Conservation (phyloP, 2,113 vertebrate species). For the Ceyx melanurus region DNA sequence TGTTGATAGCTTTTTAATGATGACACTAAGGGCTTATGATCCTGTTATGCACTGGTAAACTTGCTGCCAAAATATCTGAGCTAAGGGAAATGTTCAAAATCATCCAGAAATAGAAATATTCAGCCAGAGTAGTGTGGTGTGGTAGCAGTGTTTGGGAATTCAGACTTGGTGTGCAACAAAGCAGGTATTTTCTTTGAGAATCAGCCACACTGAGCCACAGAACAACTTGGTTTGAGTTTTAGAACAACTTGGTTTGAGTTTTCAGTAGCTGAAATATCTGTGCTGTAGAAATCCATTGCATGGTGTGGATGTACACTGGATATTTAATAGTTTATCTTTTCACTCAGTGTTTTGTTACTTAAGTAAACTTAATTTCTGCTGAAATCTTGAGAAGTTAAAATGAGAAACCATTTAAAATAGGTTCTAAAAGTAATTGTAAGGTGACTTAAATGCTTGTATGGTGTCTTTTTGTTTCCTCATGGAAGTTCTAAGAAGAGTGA, state of each 20-base stretch:
- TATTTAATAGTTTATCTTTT: not conserved
- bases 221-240: not conserved
- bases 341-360: not conserved
- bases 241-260: too few species aligned
- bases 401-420: fast-evolving
- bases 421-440: not conserved
- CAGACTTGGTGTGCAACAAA: not conserved
- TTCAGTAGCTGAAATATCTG: not conserved
- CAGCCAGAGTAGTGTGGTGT: fast-evolving
- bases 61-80: not conserved
- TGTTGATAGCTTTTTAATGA: not conserved
- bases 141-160: not conserved
- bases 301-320: not conserved
- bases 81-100: not conserved
- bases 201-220: not conserved
- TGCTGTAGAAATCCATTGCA: not conserved
- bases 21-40: not conserved
- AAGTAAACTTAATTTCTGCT: not conserved
- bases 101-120: not conserved
- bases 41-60: not conserved
- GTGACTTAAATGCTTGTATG: not conserved
- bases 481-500: slow-evolving; percentile 94
- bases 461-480: slow-evolving; percentile 4
- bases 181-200: not conserved
- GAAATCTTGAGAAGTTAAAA: not conserved